These are phyloP conservation scores for Maccullochella peelii DNA, from an alignment of 2,113 vertebrate species.

Conservation along the genomic window DNA sequence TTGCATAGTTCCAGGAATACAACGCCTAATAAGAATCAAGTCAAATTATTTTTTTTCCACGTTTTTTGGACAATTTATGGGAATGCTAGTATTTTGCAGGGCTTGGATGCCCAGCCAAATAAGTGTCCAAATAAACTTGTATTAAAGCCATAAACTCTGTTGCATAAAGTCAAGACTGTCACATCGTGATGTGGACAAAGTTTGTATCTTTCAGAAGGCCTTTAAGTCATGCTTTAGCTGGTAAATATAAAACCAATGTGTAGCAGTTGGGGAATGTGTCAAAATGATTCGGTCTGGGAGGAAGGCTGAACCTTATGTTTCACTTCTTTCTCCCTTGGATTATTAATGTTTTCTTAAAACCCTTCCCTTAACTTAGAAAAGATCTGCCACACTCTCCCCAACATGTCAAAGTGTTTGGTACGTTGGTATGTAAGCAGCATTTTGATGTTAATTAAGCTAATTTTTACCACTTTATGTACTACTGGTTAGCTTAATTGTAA, in stretches of 20 bases:
- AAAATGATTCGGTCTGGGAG: not conserved
- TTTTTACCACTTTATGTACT: not conserved
- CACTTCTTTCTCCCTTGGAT: not conserved
- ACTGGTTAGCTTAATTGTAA: not conserved
- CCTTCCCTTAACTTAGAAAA: not conserved
- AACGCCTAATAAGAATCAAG: constrained; percentile 5
- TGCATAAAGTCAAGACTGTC: not conserved
- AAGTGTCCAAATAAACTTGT: not conserved
- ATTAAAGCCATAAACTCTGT: not conserved
- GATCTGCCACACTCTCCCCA: not conserved
- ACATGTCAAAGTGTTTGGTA: not conserved
- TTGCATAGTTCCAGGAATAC: constrained; percentile 6
- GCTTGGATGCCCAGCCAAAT: not conserved
- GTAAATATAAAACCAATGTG: constrained; percentile 20
- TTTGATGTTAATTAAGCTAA: not conserved
- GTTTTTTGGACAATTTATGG: not conserved
- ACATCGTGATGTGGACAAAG: not conserved
- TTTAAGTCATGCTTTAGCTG: not conserved
- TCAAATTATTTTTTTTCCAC: not conserved
- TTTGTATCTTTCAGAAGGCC: not conserved
- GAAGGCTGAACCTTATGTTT: not conserved
- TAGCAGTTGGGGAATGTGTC: not conserved
- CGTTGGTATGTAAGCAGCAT: not conserved
- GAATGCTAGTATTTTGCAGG: not conserved
- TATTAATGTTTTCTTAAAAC: not conserved